Percentiles rank a stretch among this genome's conserved stretches.
phyloP scores from a whole-genome alignment of 2,797 vertebrate species.

The Lithobates pipiens region DNA sequence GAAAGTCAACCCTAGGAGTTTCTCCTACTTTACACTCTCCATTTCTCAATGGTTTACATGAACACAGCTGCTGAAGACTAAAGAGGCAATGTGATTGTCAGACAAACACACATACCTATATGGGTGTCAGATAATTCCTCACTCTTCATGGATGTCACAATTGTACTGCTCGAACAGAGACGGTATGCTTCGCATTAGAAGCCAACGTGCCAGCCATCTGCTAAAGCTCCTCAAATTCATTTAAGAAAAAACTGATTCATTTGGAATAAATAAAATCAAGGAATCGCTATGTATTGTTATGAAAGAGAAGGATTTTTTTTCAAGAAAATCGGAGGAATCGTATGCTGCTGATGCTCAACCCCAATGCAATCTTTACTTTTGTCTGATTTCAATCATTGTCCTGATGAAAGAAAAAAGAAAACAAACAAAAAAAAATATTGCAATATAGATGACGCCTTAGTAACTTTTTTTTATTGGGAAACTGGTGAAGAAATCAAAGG shows the following conservation, averaged over 20 bases:
- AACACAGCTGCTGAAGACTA: conserved; percentile 93
- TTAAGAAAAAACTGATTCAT: conserved; percentile 17
- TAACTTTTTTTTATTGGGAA: conserved; percentile 65
- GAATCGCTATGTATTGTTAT: conserved; percentile 42
- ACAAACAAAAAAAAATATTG: conserved; percentile 54
- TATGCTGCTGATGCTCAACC: conserved; percentile 64
- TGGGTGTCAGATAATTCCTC: conserved; percentile 72
- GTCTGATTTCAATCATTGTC: conserved; percentile 53
- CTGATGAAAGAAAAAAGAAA: conserved; percentile 28
- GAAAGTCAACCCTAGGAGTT: conserved; percentile 80
- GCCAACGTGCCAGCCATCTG: conserved; percentile 70
- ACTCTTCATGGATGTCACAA: conserved; percentile 67
- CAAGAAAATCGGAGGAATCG: conserved; percentile 60
- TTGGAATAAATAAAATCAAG: conserved; percentile 23
- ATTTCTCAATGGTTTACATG: conserved; percentile 94
- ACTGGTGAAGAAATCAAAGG: conserved; percentile 68
- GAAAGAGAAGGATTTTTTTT: background rate
- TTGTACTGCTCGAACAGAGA: conserved; percentile 60
- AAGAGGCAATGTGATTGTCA: conserved; percentile 81
- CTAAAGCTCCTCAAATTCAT: conserved; percentile 67
- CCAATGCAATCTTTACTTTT: conserved; percentile 54
- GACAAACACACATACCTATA: conserved; percentile 72
- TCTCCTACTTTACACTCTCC: conserved; percentile 89
- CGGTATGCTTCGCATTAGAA: conserved; percentile 54
- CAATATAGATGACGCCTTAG: conserved; percentile 62